A percentile compares a stretch with the other conserved stretches of the same genome.
Evolutionary conservation across 2,113 vertebrate species (phyloP).

Genomic region (Bothrops jararaca): DNA sequence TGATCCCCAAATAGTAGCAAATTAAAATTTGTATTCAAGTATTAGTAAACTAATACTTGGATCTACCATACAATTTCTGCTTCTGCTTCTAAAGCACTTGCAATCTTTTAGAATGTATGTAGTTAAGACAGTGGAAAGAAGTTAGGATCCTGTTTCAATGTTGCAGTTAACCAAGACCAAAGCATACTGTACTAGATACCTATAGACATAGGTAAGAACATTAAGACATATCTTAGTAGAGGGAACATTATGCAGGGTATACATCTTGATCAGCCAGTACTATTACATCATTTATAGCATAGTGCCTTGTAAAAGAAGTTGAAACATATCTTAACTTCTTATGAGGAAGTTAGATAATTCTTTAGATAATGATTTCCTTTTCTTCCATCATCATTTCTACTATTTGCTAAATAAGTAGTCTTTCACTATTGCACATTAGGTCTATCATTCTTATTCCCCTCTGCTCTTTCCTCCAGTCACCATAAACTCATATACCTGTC

Average conservation of each 20-base stretch:
- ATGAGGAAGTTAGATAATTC: background rate
- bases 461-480: accelerated
- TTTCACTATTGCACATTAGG: background rate
- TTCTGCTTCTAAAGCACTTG: background rate
- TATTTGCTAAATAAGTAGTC: background rate
- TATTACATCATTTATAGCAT: background rate
- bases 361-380: background rate
- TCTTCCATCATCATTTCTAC: background rate
- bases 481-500: slow-evolving; percentile 75
- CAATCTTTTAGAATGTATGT: background rate
- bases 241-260: background rate
- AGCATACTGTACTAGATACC: background rate
- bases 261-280: background rate
- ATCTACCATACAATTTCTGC: background rate
- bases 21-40: background rate
- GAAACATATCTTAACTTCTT: background rate
- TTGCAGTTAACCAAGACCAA: background rate
- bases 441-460: background rate
- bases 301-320: background rate
- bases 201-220: background rate
- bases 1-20: background rate
- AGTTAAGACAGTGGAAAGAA: background rate
- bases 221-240: background rate
- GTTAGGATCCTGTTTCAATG: background rate
- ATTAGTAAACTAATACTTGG: background rate